Evolutionary conservation across 1,140 invertebrate genomes (phyloP).

Genomic region (Onthophagus taurus): DNA sequence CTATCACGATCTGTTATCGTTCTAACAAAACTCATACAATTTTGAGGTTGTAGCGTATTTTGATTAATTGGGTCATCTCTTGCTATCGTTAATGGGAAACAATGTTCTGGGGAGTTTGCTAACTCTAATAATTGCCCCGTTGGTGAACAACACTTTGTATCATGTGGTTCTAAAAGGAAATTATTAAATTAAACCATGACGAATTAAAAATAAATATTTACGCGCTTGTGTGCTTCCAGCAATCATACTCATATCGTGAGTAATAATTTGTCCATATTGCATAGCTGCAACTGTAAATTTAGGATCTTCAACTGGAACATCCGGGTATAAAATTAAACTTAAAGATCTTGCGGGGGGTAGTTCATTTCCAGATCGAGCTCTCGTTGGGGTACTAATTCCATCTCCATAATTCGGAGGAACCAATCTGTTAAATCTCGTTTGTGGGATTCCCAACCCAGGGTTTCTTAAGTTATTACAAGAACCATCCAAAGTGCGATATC

Average conservation of each 20-base stretch:
- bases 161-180: constrained; percentile 48
- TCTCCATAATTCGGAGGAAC: constrained; percentile 73
- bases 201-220: constrained; percentile 39
- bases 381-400: constrained; percentile 55
- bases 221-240: constrained; percentile 61
- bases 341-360: constrained; percentile 63
- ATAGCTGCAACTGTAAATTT: constrained; percentile 67
- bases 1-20: constrained; percentile 61
- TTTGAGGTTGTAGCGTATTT: constrained; percentile 53
- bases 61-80: constrained; percentile 71
- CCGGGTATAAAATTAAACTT: constrained; percentile 58
- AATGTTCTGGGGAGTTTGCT: constrained; percentile 46
- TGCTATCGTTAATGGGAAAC: constrained; percentile 80
- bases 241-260: constrained; percentile 75
- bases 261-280: constrained; percentile 82
- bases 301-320: constrained; percentile 52
- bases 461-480: constrained; percentile 74
- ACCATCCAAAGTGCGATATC: constrained; percentile 71
- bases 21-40: constrained; percentile 80
- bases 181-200: neutral
- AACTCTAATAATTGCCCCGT: constrained; percentile 47
- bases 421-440: constrained; percentile 52
- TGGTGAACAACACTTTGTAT: constrained; percentile 57
- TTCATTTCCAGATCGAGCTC: constrained; percentile 47
- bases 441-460: constrained; percentile 62